phyloP scores from a whole-genome alignment of 2,113 vertebrate species.

The Pimephales promelas region DNA sequence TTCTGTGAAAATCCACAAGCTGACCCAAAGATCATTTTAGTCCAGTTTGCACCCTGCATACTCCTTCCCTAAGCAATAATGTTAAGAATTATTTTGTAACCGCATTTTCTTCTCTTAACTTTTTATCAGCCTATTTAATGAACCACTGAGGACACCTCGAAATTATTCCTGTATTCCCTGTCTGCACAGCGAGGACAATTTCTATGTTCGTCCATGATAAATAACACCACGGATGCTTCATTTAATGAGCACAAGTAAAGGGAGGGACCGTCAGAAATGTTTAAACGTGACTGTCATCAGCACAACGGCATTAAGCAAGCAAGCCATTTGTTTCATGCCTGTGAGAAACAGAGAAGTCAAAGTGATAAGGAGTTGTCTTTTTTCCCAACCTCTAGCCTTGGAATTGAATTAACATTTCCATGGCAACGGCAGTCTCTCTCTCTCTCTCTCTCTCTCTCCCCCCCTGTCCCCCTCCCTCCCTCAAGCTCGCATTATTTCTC shows the following conservation, averaged over 20 bases:
- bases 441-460: slow-evolving; percentile 10
- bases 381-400: slow-evolving; percentile 41
- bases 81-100: neutral
- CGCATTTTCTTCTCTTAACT: neutral
- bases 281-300: neutral
- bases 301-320: slow-evolving; percentile 28
- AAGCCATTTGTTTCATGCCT: slow-evolving; percentile 32
- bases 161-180: neutral
- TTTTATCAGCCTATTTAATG: slow-evolving; percentile 20
- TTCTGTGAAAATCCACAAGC: neutral
- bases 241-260: neutral
- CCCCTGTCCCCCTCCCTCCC: neutral
- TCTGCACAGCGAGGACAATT: neutral
- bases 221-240: neutral
- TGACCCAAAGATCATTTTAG: neutral
- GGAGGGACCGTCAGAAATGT: neutral
- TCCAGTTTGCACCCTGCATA: neutral
- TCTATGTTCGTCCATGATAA: neutral
- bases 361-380: slow-evolving; percentile 36
- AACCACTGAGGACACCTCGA: neutral
- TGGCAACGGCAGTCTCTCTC: slow-evolving; percentile 36
- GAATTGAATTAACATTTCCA: slow-evolving; percentile 56
- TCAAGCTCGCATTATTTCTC: neutral
- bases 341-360: slow-evolving; percentile 31
- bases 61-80: neutral